Evolutionary conservation across 2,113 vertebrate species (phyloP).

Genomic region (Gorsachius goisagi): DNA sequence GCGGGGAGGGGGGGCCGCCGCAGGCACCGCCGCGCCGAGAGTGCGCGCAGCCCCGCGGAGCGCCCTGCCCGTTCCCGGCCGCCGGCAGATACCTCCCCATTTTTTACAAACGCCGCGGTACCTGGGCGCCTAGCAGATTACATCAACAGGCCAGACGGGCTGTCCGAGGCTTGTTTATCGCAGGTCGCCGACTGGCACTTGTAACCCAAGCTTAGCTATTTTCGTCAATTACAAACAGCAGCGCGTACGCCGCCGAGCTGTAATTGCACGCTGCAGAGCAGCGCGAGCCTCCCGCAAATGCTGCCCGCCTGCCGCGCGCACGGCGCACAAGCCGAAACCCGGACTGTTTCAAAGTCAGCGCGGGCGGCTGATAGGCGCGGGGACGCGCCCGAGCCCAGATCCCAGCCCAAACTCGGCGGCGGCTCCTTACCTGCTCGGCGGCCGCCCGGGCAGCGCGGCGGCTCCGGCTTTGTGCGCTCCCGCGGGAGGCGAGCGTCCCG

Average conservation of each 20-base stretch:
- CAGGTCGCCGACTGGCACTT: background rate
- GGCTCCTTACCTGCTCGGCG: conserved; percentile 41
- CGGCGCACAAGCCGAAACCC: background rate
- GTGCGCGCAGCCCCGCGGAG: background rate
- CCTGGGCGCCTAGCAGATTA: background rate
- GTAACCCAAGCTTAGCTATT: background rate
- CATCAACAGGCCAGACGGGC: background rate
- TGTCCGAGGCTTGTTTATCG: background rate
- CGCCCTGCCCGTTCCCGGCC: background rate
- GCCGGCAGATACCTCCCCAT: background rate
- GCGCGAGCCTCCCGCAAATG: rapidly evolving
- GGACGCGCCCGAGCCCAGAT: background rate
- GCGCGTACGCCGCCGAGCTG: rapidly evolving
- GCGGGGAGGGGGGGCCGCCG: background rate
- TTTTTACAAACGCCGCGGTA: background rate
- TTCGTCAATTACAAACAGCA: background rate
- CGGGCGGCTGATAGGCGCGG: background rate
- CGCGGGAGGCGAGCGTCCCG: background rate
- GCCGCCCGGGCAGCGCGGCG: background rate
- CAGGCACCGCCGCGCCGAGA: conserved; percentile 1
- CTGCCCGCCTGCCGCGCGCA: background rate
- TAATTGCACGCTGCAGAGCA: rapidly evolving
- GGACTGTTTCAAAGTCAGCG: background rate
- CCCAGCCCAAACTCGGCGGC: background rate
- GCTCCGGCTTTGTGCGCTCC: conserved; percentile 1